phyloP scores from a whole-genome alignment of 2,888 invertebrate species.

The Reticulitermes lucifugus region DNA sequence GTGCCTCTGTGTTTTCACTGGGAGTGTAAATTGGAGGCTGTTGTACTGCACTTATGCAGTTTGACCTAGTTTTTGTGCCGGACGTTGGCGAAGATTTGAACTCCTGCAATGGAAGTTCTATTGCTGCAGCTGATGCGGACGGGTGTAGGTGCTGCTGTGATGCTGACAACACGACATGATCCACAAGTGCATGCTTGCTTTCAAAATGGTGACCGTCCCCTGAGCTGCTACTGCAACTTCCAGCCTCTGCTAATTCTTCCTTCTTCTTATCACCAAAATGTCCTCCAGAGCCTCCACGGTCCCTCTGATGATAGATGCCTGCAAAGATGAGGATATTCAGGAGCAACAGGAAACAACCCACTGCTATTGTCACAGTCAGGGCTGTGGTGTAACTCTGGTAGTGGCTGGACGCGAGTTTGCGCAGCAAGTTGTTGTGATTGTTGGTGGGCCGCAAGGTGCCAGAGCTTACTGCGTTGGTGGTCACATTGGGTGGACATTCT shows the following conservation, averaged over 20 bases:
- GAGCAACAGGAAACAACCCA: constrained; percentile 84
- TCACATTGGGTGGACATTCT: constrained; percentile 79
- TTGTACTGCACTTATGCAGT: constrained; percentile 59
- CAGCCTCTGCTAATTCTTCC: constrained; percentile 80
- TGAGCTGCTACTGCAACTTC: constrained; percentile 74
- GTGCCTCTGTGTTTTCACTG: not conserved
- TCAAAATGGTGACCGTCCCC: constrained; percentile 64
- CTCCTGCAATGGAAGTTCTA: constrained; percentile 74
- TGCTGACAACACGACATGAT: constrained; percentile 68
- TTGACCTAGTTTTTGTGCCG: constrained; percentile 59
- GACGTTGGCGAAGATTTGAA: constrained; percentile 71
- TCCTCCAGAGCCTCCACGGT: constrained; percentile 65
- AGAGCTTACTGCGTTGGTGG: constrained; percentile 57
- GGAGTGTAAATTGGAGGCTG: constrained; percentile 48
- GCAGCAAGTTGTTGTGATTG: constrained; percentile 75
- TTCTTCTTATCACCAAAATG: constrained; percentile 76
- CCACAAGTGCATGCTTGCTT: constrained; percentile 71
- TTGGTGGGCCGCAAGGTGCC: constrained; percentile 60
- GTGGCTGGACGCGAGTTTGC: constrained; percentile 83
- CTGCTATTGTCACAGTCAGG: constrained; percentile 87
- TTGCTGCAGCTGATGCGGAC: constrained; percentile 60
- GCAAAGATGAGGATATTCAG: constrained; percentile 89
- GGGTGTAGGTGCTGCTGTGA: constrained; percentile 49
- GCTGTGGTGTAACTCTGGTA: constrained; percentile 92
- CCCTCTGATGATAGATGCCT: constrained; percentile 88